Conservation (phyloP, 2,888 invertebrate genomes). For the Priocnemis perturbator region DNA sequence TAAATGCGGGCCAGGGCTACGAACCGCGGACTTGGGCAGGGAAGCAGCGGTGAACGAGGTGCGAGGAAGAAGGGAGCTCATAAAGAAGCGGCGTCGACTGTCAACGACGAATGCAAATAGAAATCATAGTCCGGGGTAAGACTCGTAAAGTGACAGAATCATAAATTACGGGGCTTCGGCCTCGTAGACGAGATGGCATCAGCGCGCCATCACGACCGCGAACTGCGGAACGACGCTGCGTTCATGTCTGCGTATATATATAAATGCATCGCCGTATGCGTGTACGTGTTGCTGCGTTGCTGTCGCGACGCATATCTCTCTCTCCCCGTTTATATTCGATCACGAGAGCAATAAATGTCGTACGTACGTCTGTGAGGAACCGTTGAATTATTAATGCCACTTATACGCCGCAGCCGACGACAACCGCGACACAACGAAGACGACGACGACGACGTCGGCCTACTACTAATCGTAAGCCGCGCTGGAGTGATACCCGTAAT, state of each 20-base stretch:
- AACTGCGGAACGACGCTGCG: not conserved
- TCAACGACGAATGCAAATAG: conserved; percentile 53
- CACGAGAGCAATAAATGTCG: conserved; percentile 33
- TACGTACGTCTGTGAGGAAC: conserved; percentile 17
- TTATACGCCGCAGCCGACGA: conserved; percentile 3
- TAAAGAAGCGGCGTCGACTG: conserved; percentile 40
- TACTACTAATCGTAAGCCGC: conserved; percentile 1
- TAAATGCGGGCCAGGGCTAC: conserved; percentile 24
- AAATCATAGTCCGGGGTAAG: conserved; percentile 46
- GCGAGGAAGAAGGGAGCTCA: not conserved
- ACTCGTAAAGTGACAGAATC: conserved; percentile 44
- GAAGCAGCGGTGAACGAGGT: not conserved
- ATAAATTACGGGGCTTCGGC: conserved; percentile 44
- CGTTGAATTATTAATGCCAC: conserved; percentile 39
- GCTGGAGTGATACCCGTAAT: no score
- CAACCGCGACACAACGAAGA: not conserved
- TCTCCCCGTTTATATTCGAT: conserved; percentile 25
- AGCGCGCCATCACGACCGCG: conserved; percentile 14
- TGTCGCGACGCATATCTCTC: conserved; percentile 18
- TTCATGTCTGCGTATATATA: not conserved
- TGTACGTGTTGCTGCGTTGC: conserved; percentile 6
- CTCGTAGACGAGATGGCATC: conserved; percentile 17
- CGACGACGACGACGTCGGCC: not conserved
- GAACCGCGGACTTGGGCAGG: not conserved
- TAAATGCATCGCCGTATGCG: not conserved